phyloP scores from a whole-genome alignment of 1,140 invertebrate genomes.

The Armadillidium nasatum region DNA sequence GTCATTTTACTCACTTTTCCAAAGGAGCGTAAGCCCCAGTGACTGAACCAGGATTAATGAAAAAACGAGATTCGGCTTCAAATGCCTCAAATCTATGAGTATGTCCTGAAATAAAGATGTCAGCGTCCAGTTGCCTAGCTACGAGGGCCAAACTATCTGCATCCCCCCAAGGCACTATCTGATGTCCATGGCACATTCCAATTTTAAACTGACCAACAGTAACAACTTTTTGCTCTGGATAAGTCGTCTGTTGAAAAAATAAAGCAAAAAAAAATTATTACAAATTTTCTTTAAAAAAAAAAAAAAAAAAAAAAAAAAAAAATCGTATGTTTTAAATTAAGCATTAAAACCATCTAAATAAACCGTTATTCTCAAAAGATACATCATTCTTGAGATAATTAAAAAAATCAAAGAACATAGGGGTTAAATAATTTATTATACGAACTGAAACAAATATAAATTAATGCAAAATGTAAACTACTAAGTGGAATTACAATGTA shows the following conservation, averaged over 20 bases:
- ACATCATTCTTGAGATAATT: too few relatives aligned
- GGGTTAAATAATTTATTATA: too few relatives aligned
- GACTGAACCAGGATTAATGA: slow-evolving; percentile 97
- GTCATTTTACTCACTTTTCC: slow-evolving; percentile 65
- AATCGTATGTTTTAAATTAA: too few relatives aligned
- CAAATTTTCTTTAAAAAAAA: too few relatives aligned
- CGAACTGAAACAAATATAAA: too few relatives aligned
- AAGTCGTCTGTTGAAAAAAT: slow-evolving; percentile 56
- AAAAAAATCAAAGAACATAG: too few relatives aligned
- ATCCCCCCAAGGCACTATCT: slow-evolving; percentile 48
- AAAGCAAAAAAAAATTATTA: too few relatives aligned
- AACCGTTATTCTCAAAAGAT: too few relatives aligned
- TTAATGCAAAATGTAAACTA: too few relatives aligned
- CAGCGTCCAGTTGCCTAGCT: slow-evolving; percentile 95
- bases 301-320: too few relatives aligned
- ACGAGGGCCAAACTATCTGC: slow-evolving; percentile 66
- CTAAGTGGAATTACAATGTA: too few relatives aligned
- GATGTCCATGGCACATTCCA: slow-evolving; percentile 84
- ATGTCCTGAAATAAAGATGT: slow-evolving; percentile 97
- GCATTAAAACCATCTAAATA: too few relatives aligned
- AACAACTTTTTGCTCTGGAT: slow-evolving; percentile 98
- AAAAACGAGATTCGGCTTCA: slow-evolving; percentile 98
- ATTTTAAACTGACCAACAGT: slow-evolving; percentile 98
- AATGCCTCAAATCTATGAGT: slow-evolving; percentile 98
- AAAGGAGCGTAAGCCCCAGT: slow-evolving; percentile 95